Evolutionary conservation across 2,113 vertebrate genomes (phyloP).

Genomic region (Dromas ardeola): DNA sequence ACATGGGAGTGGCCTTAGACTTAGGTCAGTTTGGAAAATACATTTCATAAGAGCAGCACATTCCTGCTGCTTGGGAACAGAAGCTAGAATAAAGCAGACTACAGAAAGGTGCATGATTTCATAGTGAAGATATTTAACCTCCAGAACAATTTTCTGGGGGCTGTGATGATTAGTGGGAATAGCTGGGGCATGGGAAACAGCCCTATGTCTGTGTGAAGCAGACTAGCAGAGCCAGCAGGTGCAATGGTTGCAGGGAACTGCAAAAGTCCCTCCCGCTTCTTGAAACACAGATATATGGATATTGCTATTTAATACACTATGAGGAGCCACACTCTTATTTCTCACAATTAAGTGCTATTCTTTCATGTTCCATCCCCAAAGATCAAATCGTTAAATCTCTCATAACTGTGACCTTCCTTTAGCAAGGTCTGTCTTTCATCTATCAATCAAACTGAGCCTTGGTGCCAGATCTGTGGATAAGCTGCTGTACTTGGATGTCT

Average conservation of each 20-base stretch:
- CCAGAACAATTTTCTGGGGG: neutral
- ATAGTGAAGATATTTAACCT: neutral
- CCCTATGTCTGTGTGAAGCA: neutral
- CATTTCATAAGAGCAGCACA: neutral
- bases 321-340: neutral
- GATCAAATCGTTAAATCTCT: neutral
- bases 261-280: neutral
- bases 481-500: neutral
- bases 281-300: neutral
- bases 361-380: neutral
- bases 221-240: neutral
- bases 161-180: neutral
- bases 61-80: neutral
- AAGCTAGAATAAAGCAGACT: neutral
- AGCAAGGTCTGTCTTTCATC: slow-evolving; percentile 17
- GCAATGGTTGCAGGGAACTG: neutral
- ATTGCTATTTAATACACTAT: neutral
- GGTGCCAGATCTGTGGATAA: neutral
- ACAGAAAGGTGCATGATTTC: neutral
- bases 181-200: neutral
- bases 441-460: slow-evolving; percentile 1
- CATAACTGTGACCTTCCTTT: slow-evolving; percentile 20
- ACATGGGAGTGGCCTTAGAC: neutral
- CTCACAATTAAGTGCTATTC: neutral
- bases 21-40: neutral